These are phyloP conservation scores for Mesorhabditis belari DNA, from an alignment of 2,888 invertebrate genomes.

Conservation along the genomic window DNA sequence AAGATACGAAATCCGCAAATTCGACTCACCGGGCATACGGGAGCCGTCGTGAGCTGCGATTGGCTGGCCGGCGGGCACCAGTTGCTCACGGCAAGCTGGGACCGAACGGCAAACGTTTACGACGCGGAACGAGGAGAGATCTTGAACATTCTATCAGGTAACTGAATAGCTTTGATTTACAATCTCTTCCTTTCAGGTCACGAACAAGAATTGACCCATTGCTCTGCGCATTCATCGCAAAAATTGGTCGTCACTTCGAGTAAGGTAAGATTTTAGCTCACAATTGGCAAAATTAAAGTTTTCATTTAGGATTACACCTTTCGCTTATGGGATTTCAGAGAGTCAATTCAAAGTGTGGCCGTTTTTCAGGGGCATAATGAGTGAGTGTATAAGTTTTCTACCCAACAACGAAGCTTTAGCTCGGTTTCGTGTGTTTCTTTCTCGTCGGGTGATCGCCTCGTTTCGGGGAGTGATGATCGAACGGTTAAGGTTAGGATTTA, in stretches of 20 bases:
- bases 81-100: constrained; percentile 97
- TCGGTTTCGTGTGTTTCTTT: constrained; percentile 95
- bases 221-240: constrained; percentile 81
- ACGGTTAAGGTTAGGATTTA: constrained; percentile 70
- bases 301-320: constrained; percentile 81
- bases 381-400: constrained; percentile 61
- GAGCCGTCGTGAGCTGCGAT: constrained; percentile 86
- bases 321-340: constrained; percentile 94
- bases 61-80: constrained; percentile 66
- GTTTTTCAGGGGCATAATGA: constrained; percentile 98
- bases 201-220: constrained; percentile 90
- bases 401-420: constrained; percentile 59
- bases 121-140: constrained; percentile 86
- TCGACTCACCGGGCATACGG: constrained; percentile 60
- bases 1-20: constrained; percentile 45
- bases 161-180: constrained; percentile 1
- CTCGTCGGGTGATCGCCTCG: constrained; percentile 86
- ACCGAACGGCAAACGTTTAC: constrained; percentile 85
- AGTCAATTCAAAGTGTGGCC: constrained; percentile 88
- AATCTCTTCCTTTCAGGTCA: constrained; percentile 76
- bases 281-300: neutral
- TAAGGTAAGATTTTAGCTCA: constrained; percentile 60
- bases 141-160: constrained; percentile 72
- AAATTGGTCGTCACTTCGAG: constrained; percentile 90
- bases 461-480: constrained; percentile 93